A percentile compares a stretch with the other conserved stretches of the same genome.
phyloP scores from a whole-genome alignment of 2,113 vertebrate genomes.

The Psammodynastes pulverulentus region DNA sequence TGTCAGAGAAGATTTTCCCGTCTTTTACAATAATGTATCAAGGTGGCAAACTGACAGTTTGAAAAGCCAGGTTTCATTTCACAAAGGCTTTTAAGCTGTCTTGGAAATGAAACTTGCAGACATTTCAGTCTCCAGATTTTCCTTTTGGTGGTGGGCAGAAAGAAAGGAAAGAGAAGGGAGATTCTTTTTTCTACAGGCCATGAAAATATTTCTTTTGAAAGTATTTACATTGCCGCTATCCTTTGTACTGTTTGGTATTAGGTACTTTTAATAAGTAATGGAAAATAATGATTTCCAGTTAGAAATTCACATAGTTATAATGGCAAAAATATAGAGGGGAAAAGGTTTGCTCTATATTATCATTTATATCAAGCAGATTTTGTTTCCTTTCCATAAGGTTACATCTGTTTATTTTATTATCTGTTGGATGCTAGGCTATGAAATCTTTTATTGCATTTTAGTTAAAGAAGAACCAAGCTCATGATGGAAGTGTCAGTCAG shows the following conservation, averaged over 20 bases:
- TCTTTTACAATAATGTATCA: conserved; percentile 63
- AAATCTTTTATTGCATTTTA: conserved; percentile 70
- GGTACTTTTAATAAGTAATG: conserved; percentile 60
- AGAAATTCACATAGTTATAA: conserved; percentile 62
- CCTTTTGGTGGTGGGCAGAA: background rate
- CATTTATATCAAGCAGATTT: conserved; percentile 53
- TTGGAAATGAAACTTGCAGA: conserved; percentile 56
- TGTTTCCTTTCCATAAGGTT: conserved; percentile 62
- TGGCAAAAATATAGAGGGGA: conserved; percentile 61
- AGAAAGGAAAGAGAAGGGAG: background rate
- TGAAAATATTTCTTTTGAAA: conserved; percentile 68
- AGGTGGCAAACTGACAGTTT: conserved; percentile 68
- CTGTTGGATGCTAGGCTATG: conserved; percentile 64
- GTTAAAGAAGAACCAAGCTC: conserved; percentile 65
- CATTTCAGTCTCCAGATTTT: conserved; percentile 56
- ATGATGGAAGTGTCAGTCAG: conserved; percentile 75
- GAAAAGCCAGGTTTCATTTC: conserved; percentile 67
- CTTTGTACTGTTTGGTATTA: conserved; percentile 37
- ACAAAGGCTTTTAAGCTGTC: conserved; percentile 69
- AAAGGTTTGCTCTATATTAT: conserved; percentile 57
- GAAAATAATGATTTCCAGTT: conserved; percentile 58
- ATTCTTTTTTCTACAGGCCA: conserved; percentile 51
- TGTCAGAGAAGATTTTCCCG: conserved; percentile 62
- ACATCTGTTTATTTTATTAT: conserved; percentile 72
- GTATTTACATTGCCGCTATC: conserved; percentile 61